Evolutionary conservation across 2,888 invertebrate genomes (phyloP), one percentile per base, ranked within the genome.

Genomic region (Watsonalla cultraria): DNA sequence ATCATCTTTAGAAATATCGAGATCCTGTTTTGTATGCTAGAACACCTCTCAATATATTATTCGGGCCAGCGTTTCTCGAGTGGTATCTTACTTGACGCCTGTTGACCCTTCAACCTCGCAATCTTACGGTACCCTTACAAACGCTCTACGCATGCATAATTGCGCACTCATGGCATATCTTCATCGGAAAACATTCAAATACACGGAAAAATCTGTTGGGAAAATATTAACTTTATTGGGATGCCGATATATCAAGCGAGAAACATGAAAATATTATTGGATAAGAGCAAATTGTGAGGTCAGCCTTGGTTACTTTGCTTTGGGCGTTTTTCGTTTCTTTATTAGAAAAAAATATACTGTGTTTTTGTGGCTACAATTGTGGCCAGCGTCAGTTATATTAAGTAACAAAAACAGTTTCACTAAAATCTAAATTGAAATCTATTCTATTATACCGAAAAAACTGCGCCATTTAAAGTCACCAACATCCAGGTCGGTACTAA

Each of bases 111-210:
- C 72, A 80, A 83, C 80, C 82, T 72, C 66, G 71, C 77, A 75
- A 80, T 80, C 80, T 80, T 74, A 70, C 73, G 69, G 72, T 75
- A 74, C 75, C 74, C 68, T 74, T 61, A 72, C 65, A 72, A 76
- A 80, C 78, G 73, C 69, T 78, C 76, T 78, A 79, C 80, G 80
- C 78, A 81, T 82, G 76, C 79, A 80, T 78, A 82, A 83, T 83
- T 76, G 73, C 66, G 68, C 58, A 66, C 67, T 66, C 70, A 64
- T 62, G 56, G 54, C 66, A 66, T 61, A 65, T 68, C 72, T 76
- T 70, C 68, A 78, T 74, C 63, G 61, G 62, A 66, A 66, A 70
- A 59, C 56, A 66, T 67, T 61, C 55, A 56, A 69, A 66, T 53
- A 48, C 55, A 55, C 46, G 55, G 57, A 62, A 58, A 56, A 64